Evolutionary conservation across 1,140 invertebrate species (phyloP), one percentile per base, ranked within the genome.

Genomic region (Hyposmocoma kahamanoa): DNA sequence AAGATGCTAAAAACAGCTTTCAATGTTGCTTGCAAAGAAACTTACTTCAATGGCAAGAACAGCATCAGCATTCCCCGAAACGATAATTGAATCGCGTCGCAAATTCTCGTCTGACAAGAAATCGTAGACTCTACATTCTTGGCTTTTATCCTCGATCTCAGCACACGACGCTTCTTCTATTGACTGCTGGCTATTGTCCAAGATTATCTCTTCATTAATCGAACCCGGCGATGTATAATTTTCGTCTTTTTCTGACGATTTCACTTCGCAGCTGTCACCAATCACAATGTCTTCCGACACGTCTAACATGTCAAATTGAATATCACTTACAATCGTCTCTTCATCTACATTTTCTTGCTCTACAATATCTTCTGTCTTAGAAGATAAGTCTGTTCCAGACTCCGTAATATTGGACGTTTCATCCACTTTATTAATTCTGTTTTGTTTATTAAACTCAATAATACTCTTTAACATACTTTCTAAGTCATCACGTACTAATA

Each of bases 261-360:
- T 82, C 0, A 67, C 43, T 42, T 80, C 79, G 58, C 63, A 80
- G 28, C 45, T 64, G 34, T 79, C 76, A 6, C 70, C 78, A 53
- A 85, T 80, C 15, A 79, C 69, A 36, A 85, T 85, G 42, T 85
- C 82, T 59, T 83, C 82, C 2, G 79, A 85, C 5, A 85, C 79
- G 60, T 83, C 81, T 41, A 85, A 55, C 79, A 85, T 83, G 46
- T 83, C 79, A 56, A 80, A 66, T 19, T 82, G 81, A 19, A 85
- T 53, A 22, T 76, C 70, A 59, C 66, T 78, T 8, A 56, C 54
- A 15, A 64, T 56, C 19, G 57, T 47, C 34, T 69, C 62, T 38
- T 68, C 69, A 11, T 61, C 58, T 34, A 62, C 22, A 6, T 42
- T 32, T 18, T 26, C 22, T 22, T 54, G 48, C 17, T 46, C 22